Conservation (phyloP, 2,797 vertebrate species). For the Clarias fuscus region DNA sequence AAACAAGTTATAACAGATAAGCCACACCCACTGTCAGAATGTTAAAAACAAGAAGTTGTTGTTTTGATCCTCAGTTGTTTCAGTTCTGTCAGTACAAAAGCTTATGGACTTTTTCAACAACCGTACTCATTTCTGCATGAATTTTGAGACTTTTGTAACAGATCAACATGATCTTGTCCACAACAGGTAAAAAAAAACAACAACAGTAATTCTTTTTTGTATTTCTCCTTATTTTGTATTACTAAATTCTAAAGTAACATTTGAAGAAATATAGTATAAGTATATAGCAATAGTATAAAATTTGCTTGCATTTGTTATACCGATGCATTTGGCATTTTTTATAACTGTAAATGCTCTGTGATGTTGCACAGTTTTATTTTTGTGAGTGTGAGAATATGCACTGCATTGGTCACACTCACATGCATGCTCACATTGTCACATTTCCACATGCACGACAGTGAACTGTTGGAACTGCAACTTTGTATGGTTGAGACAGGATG, state of each 20-base stretch:
- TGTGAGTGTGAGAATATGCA: neutral
- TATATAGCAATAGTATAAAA: no score
- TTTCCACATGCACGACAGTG: no score
- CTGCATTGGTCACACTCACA: neutral
- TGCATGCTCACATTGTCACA: no score
- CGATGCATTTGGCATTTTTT: neutral
- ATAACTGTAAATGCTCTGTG: neutral
- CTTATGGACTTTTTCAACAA: neutral
- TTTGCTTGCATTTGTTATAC: neutral
- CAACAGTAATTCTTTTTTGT: neutral
- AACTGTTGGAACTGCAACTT: neutral
- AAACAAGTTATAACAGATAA: neutral
- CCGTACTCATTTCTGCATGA: neutral
- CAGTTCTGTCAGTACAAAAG: neutral
- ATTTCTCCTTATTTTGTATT: neutral
- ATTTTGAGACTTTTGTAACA: neutral
- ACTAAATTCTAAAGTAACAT: neutral
- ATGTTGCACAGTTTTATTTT: neutral
- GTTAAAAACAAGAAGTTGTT: neutral
- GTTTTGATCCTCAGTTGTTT: neutral
- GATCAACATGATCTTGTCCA: neutral
- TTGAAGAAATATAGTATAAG: neutral
- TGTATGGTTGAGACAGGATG: no score
- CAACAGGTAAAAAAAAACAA: conserved; percentile 21
- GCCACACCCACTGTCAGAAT: neutral